Conservation (phyloP, 2,888 invertebrate genomes). For the Eilema sororculum region DNA sequence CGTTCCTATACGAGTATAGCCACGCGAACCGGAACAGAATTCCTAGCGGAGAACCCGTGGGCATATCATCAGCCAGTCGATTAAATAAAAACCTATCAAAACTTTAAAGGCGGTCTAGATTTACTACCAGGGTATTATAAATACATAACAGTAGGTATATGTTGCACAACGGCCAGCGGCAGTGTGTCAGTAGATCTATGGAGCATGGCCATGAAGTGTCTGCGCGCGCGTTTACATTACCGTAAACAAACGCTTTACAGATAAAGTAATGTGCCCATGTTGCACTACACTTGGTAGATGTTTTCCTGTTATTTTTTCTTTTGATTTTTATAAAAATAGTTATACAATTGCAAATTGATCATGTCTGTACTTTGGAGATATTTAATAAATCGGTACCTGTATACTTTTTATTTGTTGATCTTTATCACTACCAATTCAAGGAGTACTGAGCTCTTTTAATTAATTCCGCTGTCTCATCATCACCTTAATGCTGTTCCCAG, state of each 20-base stretch:
- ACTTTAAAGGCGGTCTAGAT: slow-evolving; percentile 19
- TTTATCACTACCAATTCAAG: no score
- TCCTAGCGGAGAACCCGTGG: no score
- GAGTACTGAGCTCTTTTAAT: no score
- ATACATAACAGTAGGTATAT: slow-evolving; percentile 29
- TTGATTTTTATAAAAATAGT: background rate
- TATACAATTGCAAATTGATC: no score
- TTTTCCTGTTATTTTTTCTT: background rate
- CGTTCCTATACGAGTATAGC: no score
- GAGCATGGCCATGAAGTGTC: slow-evolving; percentile 64
- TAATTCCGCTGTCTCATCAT: no score
- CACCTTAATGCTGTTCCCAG: no score
- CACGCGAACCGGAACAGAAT: no score
- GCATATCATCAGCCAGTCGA: no score
- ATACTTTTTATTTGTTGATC: no score
- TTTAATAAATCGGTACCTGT: no score
- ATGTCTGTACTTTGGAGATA: no score
- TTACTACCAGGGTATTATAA: slow-evolving; percentile 46
- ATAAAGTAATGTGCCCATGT: slow-evolving; percentile 49
- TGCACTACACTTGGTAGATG: background rate
- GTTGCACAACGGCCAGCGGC: slow-evolving; percentile 49
- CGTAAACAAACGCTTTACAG: slow-evolving; percentile 63
- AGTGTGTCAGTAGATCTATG: slow-evolving; percentile 72
- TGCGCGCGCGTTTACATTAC: slow-evolving; percentile 47
- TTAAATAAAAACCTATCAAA: background rate